phyloP scores from a whole-genome alignment of 1,140 invertebrate species.

The Drosophila repletoides region DNA sequence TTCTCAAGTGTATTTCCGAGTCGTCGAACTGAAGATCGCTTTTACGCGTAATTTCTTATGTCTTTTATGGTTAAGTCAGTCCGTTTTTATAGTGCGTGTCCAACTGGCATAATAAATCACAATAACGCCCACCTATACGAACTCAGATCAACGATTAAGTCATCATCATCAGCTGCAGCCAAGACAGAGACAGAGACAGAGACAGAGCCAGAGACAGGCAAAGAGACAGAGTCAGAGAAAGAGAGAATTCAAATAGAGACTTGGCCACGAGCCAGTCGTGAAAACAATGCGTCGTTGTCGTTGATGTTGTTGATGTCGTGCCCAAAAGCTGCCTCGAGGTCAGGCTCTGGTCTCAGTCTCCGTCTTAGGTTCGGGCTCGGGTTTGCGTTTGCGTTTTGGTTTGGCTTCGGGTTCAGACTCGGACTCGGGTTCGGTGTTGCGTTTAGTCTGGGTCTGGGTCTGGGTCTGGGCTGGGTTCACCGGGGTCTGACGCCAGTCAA shows the following conservation, averaged over 20 bases:
- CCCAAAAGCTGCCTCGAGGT: conserved; percentile 54
- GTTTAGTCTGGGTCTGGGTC: conserved; percentile 1
- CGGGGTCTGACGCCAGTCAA: conserved; percentile 11
- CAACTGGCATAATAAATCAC: conserved; percentile 68
- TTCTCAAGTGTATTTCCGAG: background rate
- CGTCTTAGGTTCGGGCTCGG: conserved; percentile 22
- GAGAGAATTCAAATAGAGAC: background rate
- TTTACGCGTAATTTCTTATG: background rate
- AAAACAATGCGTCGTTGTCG: conserved; percentile 63
- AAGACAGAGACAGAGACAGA: conserved; percentile 4
- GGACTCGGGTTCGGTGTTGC: conserved; percentile 15
- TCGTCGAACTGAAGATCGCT: conserved; percentile 9
- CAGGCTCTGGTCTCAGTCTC: conserved; percentile 33
- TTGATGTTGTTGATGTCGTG: conserved; percentile 29
- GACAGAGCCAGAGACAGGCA: too few species aligned
- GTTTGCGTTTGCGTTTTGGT: conserved; percentile 6
- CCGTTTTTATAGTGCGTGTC: conserved; percentile 63
- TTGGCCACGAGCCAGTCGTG: conserved; percentile 39
- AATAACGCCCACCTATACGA: conserved; percentile 59
- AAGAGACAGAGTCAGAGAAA: background rate
- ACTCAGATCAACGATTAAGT: conserved; percentile 66
- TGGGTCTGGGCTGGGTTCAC: background rate
- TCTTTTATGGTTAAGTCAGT: conserved; percentile 25
- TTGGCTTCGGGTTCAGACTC: background rate
- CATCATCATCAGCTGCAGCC: conserved; percentile 53